These are phyloP conservation scores for Dendronephthya gigantea DNA, from an alignment of 64 coral and sea anemone species.

Conservation along the genomic window DNA sequence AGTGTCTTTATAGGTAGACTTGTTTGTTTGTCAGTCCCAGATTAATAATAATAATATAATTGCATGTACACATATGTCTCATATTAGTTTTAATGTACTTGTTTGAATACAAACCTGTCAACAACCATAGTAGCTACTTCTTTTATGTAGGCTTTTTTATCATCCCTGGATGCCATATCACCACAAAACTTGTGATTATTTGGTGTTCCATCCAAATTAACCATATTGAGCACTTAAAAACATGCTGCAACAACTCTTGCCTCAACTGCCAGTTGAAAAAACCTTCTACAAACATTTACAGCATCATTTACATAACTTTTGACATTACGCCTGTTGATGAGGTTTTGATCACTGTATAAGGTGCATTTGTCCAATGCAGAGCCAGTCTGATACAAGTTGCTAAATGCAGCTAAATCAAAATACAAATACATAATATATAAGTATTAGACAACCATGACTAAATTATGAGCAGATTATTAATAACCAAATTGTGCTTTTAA, in stretches of 20 bases:
- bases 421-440: not conserved
- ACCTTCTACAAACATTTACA: not conserved
- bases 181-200: not conserved
- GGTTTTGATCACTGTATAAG: not conserved
- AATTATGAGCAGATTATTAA: too few species aligned
- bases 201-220: not conserved
- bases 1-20: too few species aligned
- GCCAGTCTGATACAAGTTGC: not conserved
- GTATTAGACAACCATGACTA: too few species aligned
- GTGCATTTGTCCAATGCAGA: not conserved
- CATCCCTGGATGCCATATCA: too few species aligned
- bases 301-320: not conserved
- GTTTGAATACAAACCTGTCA: too few species aligned
- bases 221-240: not conserved
- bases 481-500: too few species aligned
- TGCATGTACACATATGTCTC: too few species aligned
- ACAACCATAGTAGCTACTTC: too few species aligned
- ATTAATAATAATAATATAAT: too few species aligned
- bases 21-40: too few species aligned
- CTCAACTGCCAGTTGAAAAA: not conserved
- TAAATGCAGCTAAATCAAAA: not conserved
- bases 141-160: too few species aligned
- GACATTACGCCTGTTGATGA: conserved; percentile 3
- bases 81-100: too few species aligned
- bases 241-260: not conserved